phyloP scores from a whole-genome alignment of 2,797 vertebrate genomes.

The Acomys russatus region DNA sequence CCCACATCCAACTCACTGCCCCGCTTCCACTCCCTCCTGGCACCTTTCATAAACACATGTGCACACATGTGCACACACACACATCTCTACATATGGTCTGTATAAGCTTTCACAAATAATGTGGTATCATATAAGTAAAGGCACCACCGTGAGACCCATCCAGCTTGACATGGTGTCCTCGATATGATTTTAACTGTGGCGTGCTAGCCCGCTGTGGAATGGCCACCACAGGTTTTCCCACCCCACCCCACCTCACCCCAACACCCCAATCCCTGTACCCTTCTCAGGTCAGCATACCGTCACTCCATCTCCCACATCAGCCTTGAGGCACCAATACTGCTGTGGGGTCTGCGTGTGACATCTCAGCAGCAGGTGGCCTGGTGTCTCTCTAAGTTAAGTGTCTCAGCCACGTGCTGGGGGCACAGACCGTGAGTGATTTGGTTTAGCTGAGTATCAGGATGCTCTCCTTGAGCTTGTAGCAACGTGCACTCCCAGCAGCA shows the following conservation, averaged over 20 bases:
- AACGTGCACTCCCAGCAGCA: neutral
- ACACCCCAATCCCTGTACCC: neutral
- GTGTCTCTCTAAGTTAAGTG: neutral
- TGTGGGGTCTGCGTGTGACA: neutral
- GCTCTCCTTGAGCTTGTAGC: neutral
- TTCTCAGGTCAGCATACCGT: accelerated
- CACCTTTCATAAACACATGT: accelerated
- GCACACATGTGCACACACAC: neutral
- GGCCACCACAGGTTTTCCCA: neutral
- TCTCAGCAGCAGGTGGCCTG: neutral
- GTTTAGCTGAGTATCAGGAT: neutral
- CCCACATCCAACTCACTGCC: neutral
- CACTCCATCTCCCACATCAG: accelerated
- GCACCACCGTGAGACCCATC: neutral
- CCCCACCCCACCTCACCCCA: neutral
- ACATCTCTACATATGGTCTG: neutral
- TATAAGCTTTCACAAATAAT: neutral
- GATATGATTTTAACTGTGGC: accelerated
- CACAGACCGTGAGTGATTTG: neutral
- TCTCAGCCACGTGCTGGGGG: accelerated
- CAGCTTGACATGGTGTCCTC: accelerated
- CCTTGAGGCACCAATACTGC: accelerated
- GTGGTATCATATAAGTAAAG: neutral
- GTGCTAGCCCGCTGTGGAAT: accelerated
- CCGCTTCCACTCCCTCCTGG: neutral